Conservation (phyloP, 37 sponge, comb jelly and placozoan species). For the Axinella damicornis region DNA sequence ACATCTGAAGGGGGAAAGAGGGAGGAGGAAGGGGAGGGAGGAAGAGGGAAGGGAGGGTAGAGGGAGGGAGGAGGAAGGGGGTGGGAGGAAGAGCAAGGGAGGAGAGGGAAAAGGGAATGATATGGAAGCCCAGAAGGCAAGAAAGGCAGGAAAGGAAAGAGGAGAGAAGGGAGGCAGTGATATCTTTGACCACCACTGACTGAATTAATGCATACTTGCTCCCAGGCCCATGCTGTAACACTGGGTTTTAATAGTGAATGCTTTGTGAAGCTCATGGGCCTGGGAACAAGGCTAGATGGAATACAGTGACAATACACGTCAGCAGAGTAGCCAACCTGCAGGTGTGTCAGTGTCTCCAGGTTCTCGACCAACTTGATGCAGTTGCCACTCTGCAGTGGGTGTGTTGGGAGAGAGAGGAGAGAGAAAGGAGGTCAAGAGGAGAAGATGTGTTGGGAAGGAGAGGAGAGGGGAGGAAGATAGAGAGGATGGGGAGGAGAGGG, state of each 20-base stretch:
- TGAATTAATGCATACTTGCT: no score
- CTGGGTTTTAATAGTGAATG: no score
- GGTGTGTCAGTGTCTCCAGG: conserved; percentile 50
- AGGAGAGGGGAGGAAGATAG: not conserved
- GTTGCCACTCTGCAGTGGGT: conserved; percentile 58
- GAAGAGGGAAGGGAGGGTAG: not conserved
- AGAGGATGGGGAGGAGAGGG: not conserved
- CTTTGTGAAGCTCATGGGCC: no score
- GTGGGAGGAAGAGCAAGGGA: not conserved
- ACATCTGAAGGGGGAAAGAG: conserved; percentile 29
- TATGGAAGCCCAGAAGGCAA: no score
- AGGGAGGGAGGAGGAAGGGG: not conserved
- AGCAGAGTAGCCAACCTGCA: conserved; percentile 47
- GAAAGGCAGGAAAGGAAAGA: no score
- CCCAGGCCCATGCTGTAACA: no score
- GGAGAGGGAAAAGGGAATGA: no score
- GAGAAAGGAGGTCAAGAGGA: not conserved
- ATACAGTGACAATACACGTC: no score
- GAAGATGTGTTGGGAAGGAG: not conserved
- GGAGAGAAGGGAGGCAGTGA: not conserved
- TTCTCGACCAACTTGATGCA: conserved; percentile 54
- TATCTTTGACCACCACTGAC: no score
- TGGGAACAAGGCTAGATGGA: no score
- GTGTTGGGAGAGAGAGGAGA: not conserved
- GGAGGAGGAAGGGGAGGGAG: not conserved